These are phyloP conservation scores for Melanotaenia duboulayi DNA, from an alignment of 2,113 vertebrate genomes.

Conservation along the genomic window DNA sequence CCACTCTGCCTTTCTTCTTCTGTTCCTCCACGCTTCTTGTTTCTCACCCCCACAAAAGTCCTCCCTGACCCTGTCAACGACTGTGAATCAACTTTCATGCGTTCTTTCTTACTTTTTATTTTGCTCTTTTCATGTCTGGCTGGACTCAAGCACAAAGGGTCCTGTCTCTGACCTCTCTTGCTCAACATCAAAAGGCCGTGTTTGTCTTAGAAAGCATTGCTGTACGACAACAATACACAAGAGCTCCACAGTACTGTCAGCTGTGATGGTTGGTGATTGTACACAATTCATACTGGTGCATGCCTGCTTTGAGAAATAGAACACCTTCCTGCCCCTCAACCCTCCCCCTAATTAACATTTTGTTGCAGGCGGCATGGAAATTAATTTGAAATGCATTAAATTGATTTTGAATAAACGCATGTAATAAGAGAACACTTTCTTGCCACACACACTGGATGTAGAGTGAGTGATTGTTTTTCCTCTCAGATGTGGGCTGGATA, in stretches of 20 bases:
- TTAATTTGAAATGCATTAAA: neutral
- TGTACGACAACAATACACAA: conserved; percentile 23
- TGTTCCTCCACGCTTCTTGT: neutral
- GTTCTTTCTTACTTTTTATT: conserved; percentile 31
- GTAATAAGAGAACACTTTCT: neutral
- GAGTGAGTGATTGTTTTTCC: neutral
- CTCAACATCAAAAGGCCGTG: conserved; percentile 25
- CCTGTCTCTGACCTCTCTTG: conserved; percentile 34
- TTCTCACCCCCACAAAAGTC: conserved; percentile 19
- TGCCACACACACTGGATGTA: neutral
- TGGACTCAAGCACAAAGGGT: conserved; percentile 13
- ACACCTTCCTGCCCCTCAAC: conserved; percentile 1
- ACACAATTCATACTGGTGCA: neutral
- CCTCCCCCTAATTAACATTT: neutral
- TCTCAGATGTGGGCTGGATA: neutral
- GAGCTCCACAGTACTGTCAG: conserved; percentile 35
- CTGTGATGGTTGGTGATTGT: neutral
- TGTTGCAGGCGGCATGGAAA: neutral
- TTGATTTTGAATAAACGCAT: neutral
- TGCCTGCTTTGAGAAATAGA: neutral
- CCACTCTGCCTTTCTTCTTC: neutral
- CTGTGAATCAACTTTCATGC: conserved; percentile 31
- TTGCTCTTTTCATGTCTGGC: conserved; percentile 9
- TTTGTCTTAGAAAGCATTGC: neutral
- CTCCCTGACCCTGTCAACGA: conserved; percentile 34